Conservation (phyloP, 2,888 invertebrate genomes). For the Dryocosmus kuriphilus region DNA sequence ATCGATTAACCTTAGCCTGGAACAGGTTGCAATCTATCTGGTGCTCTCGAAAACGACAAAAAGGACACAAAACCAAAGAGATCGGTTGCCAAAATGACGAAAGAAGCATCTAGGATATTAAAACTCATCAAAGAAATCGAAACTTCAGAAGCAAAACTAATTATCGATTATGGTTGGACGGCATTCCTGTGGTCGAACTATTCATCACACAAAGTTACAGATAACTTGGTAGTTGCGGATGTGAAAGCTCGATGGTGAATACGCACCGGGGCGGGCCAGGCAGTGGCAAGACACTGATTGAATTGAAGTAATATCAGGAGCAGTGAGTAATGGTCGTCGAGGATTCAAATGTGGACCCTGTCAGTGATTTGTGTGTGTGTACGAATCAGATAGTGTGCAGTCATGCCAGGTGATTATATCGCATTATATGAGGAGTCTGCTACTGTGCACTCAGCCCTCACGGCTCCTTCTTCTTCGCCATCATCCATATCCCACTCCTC, state of each 20-base stretch:
- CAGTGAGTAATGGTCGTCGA: slow-evolving; percentile 76
- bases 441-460: slow-evolving; percentile 76
- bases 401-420: slow-evolving; percentile 78
- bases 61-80: background rate
- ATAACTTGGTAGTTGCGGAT: slow-evolving; percentile 54
- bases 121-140: background rate
- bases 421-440: slow-evolving; percentile 77
- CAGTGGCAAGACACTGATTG: slow-evolving; percentile 77
- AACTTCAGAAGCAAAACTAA: slow-evolving; percentile 61
- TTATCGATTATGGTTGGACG: slow-evolving; percentile 67
- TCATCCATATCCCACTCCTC: slow-evolving; percentile 51
- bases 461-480: slow-evolving; percentile 57
- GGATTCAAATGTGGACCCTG: slow-evolving; percentile 75
- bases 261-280: slow-evolving; percentile 60
- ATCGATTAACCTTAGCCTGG: background rate
- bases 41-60: background rate
- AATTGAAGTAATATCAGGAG: slow-evolving; percentile 78
- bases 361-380: slow-evolving; percentile 70
- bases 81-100: background rate
- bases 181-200: slow-evolving; percentile 70
- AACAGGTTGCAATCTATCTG: background rate
- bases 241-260: slow-evolving; percentile 54
- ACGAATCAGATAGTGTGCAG: slow-evolving; percentile 77
- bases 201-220: slow-evolving; percentile 65
- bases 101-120: too few species aligned